Evolutionary conservation across 2,888 invertebrate genomes (phyloP).

Genomic region (Polyommatus iphigenia): DNA sequence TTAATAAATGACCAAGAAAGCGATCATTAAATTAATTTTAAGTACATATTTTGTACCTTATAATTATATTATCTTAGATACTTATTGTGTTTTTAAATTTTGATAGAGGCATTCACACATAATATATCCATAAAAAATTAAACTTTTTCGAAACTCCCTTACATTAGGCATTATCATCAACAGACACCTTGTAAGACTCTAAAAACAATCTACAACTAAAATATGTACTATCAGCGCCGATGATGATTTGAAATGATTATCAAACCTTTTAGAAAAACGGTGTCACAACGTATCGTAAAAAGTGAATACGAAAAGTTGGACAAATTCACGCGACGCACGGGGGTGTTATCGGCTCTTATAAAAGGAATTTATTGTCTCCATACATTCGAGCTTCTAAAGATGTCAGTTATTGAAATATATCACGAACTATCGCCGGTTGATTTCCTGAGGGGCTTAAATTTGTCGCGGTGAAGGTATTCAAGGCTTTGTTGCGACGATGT

Average conservation of each 20-base stretch:
- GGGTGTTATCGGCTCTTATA: constrained; percentile 11
- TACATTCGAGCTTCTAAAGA: constrained; percentile 43
- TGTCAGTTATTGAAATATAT: constrained; percentile 57
- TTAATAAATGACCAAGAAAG: neutral
- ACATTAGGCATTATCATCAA: too few species aligned
- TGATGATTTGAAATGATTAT: neutral
- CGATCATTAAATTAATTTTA: neutral
- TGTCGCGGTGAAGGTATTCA: constrained; percentile 32
- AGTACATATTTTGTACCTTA: too few species aligned
- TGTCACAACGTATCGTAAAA: constrained; percentile 7
- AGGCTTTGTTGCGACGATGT: constrained; percentile 7
- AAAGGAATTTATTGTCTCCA: constrained; percentile 42
- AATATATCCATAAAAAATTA: too few species aligned
- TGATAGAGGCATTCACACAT: too few species aligned
- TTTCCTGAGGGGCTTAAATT: constrained; percentile 54
- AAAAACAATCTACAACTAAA: too few species aligned
- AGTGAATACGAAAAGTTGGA: constrained; percentile 6
- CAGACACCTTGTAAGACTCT: too few species aligned
- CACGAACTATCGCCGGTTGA: constrained; percentile 52
- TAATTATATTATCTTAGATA: too few species aligned
- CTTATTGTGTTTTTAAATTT: too few species aligned
- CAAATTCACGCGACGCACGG: neutral
- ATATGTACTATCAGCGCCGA: neutral
- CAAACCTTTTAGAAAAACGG: neutral
- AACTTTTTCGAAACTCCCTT: too few species aligned